These are phyloP conservation scores for Kradibia gibbosae DNA, from an alignment of 1,140 invertebrate species.

Conservation along the genomic window DNA sequence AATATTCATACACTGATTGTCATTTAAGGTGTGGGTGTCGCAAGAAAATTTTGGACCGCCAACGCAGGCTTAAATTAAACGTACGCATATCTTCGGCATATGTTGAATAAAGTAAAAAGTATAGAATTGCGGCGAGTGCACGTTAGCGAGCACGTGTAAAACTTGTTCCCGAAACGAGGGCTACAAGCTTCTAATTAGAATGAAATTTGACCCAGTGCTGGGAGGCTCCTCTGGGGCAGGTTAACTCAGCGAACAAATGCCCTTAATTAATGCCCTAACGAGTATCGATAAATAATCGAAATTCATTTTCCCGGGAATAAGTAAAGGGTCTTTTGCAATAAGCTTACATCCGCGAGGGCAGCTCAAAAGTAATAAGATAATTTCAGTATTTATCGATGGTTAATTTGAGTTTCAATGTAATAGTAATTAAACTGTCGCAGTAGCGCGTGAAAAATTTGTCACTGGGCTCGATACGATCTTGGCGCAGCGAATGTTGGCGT, in stretches of 20 bases:
- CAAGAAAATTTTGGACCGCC: too few relatives aligned
- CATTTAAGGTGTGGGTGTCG: too few relatives aligned
- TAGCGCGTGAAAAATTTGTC: conserved; percentile 40
- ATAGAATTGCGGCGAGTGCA: too few relatives aligned
- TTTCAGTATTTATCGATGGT: conserved; percentile 39
- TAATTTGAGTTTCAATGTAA: conserved; percentile 43
- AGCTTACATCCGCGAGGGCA: neutral
- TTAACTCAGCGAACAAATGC: neutral
- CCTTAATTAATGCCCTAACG: conserved; percentile 3
- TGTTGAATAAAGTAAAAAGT: too few relatives aligned
- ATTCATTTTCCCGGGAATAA: neutral
- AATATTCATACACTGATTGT: too few relatives aligned
- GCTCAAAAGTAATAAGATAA: conserved; percentile 24
- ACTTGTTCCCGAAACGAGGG: neutral
- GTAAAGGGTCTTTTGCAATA: conserved; percentile 21
- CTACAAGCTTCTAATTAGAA: neutral
- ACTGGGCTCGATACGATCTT: conserved; percentile 34
- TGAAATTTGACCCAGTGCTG: neutral
- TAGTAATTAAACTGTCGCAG: conserved; percentile 44
- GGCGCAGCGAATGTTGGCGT: neutral
- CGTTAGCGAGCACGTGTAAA: neutral
- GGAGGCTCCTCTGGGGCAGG: neutral
- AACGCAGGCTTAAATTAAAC: too few relatives aligned
- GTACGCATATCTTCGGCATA: too few relatives aligned
- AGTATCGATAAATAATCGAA: neutral